A percentile compares a stretch with the other conserved stretches of the same genome.
These are phyloP conservation scores for Craniophora ligustri DNA, from an alignment of 2,888 invertebrate species.

Conservation along the genomic window DNA sequence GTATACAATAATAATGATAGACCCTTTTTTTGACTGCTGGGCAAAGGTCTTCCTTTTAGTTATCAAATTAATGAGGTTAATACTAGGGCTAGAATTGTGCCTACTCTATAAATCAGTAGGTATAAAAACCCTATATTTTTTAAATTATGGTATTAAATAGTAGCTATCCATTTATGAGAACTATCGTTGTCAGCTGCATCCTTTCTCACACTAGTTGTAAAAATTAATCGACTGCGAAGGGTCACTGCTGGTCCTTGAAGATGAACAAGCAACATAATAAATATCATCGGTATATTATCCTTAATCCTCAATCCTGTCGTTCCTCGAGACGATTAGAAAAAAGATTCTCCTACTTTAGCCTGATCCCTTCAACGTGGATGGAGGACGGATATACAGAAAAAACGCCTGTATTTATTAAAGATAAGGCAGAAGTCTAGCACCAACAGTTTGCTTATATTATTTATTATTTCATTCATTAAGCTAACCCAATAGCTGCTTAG, in stretches of 20 bases:
- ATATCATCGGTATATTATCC: slow-evolving; percentile 5
- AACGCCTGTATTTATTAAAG: no score
- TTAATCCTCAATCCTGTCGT: neutral
- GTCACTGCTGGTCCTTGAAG: slow-evolving; percentile 37
- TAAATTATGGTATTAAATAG: slow-evolving; percentile 13
- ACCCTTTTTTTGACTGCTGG: no score
- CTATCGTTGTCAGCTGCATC: slow-evolving; percentile 37
- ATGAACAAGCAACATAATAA: slow-evolving; percentile 20
- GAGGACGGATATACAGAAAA: no score
- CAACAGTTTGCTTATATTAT: no score
- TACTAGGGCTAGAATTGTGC: neutral
- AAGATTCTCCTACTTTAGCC: neutral
- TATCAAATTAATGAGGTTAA: neutral
- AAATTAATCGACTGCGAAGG: slow-evolving; percentile 54
- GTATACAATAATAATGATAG: no score
- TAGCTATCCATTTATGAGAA: neutral
- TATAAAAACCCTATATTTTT: slow-evolving; percentile 17
- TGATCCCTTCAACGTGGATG: neutral
- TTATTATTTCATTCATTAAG: no score
- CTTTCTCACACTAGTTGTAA: slow-evolving; percentile 49
- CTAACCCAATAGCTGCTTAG: no score
- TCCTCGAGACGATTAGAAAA: neutral
- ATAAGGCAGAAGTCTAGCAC: no score
- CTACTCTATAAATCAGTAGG: slow-evolving; percentile 13
- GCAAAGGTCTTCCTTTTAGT: no score